Evolutionary conservation across 2,888 invertebrate species (phyloP), one percentile per base, ranked within the genome.

Genomic region (Phrixothrix hirtus): DNA sequence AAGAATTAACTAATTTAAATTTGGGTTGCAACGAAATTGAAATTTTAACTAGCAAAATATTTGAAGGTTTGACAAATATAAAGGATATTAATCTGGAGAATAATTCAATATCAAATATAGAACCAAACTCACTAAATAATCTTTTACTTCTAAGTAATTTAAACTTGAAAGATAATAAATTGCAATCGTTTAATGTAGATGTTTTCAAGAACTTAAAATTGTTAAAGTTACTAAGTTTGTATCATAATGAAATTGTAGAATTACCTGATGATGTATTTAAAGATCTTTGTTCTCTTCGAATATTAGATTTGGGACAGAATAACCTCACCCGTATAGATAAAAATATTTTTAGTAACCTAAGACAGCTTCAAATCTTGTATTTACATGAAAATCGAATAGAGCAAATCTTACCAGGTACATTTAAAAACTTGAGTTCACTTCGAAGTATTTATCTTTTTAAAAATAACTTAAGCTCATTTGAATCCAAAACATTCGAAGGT

Each of bases 291-390:
- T 30, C 46, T 2, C 5, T 44, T 2, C 2, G 1, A 7, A 12
- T 6, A 9, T 27, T 46, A 12, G n/a, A 17, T 14, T 14, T 46
- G 15, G 21, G 21, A 10, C 10, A 38, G 17, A 46, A 46, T 25
- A 12, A 17, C 9, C 4, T 46, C 1, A 13, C 1, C 1, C 1
- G n/a, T 2, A 13, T 46, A 2, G 30, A 12, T 3, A 29, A 30
- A 13, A 11, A n/a, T 10, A 14, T 11, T 1, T 46, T 46, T 30
- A 10, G 21, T 6, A 15, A 34, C 5, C 6, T 46, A 2, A 12
- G 6, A 5, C 10, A 38, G 1, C 7, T 38, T 3, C n/a, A 29
- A 9, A 14, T 9, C 1, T 11, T 46, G 10, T 1, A 10, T 25
- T 11, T 25, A 7, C 2, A 1, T 11, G 10, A 27, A 11, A 38